These are phyloP conservation scores for Belonocnema kinseyi DNA, from an alignment of 1,140 invertebrate species.

Conservation along the genomic window DNA sequence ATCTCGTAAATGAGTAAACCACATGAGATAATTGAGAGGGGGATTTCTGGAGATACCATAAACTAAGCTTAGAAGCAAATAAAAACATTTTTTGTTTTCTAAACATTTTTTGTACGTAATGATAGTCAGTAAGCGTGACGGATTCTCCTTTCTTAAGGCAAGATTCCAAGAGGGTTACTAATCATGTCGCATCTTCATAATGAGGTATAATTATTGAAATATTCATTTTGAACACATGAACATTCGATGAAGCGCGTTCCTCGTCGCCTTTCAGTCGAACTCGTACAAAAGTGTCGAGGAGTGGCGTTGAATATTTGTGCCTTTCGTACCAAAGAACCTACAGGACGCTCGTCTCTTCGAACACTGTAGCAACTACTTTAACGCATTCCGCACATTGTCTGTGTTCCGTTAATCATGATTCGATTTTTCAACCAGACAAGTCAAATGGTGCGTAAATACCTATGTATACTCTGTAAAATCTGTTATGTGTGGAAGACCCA, in stretches of 20 bases:
- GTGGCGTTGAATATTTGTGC: constrained; percentile 5
- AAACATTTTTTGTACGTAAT: constrained; percentile 43
- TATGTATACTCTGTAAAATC: constrained; percentile 43
- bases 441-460: neutral
- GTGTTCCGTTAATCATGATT: constrained; percentile 53
- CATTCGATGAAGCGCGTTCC: constrained; percentile 17
- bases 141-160: constrained; percentile 41
- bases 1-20: too few relatives aligned
- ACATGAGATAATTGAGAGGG: too few relatives aligned
- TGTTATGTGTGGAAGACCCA: constrained; percentile 38
- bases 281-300: constrained; percentile 13
- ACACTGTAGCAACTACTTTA: constrained; percentile 43
- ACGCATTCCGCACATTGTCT: constrained; percentile 48
- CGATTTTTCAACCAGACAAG: constrained; percentile 27
- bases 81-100: neutral
- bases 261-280: constrained; percentile 22
- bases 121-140: constrained; percentile 52
- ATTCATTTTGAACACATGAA: neutral
- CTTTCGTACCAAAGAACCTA: constrained; percentile 5
- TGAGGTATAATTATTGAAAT: constrained; percentile 13
- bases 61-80: neutral
- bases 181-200: constrained; percentile 20
- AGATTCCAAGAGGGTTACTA: neutral
- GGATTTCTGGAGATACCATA: too few relatives aligned
- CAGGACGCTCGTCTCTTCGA: neutral